These are phyloP conservation scores for Ammospiza nelsoni DNA, from an alignment of 2,113 vertebrate genomes.

Conservation along the genomic window DNA sequence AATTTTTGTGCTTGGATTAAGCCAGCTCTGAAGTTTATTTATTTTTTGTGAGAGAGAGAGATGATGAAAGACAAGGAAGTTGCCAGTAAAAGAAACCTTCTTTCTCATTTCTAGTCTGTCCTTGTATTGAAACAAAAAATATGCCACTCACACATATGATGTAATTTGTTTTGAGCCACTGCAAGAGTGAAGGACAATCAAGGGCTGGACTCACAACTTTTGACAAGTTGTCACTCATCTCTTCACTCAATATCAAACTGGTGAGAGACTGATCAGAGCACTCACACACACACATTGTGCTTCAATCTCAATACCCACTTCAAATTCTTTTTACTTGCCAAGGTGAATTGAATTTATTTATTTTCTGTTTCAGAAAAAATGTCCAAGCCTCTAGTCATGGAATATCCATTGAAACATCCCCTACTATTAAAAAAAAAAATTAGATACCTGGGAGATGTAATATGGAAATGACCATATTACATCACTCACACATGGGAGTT, in stretches of 20 bases:
- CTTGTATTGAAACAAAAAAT: background rate
- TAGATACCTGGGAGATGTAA: background rate
- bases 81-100: background rate
- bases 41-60: background rate
- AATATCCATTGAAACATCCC: background rate
- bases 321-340: background rate
- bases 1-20: background rate
- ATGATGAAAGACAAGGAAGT: background rate
- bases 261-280: background rate
- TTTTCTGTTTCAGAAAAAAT: background rate
- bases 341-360: background rate
- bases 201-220: background rate
- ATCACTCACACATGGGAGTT: background rate
- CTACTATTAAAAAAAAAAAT: background rate
- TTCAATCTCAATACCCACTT: background rate
- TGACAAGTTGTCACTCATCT: background rate
- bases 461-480: background rate
- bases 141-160: background rate
- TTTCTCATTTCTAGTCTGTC: background rate
- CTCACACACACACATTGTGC: rapidly evolving
- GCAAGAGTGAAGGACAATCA: background rate
- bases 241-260: background rate
- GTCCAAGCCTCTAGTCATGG: background rate
- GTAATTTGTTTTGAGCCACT: background rate
- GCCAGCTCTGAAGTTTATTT: background rate